A percentile compares a stretch with the other conserved stretches of the same genome.
These are phyloP conservation scores for Eulimnadia texana DNA, from an alignment of 1,140 invertebrate genomes.

Conservation along the genomic window DNA sequence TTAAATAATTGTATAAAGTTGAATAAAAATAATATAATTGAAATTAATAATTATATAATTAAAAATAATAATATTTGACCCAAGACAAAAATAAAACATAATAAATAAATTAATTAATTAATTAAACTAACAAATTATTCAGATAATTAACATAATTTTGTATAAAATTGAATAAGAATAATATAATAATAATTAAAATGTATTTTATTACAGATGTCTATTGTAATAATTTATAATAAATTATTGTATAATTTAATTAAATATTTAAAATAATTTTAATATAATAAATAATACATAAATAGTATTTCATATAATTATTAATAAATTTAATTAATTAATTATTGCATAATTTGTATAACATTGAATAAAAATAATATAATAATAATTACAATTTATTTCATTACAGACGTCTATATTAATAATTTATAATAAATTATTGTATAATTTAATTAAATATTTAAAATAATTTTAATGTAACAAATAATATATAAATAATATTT, in stretches of 20 bases:
- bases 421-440: background rate
- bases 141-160: background rate
- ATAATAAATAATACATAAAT: background rate
- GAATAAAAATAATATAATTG: background rate
- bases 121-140: background rate
- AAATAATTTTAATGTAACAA: background rate
- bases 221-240: background rate
- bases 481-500: background rate
- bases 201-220: background rate
- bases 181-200: background rate
- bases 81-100: background rate
- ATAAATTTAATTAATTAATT: background rate
- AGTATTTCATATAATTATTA: background rate
- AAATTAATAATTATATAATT: background rate
- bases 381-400: background rate
- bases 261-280: background rate
- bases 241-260: background rate
- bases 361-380: background rate
- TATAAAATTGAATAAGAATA: background rate
- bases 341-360: background rate
- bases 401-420: background rate
- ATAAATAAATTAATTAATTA: background rate
- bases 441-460: background rate
- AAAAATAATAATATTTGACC: background rate
- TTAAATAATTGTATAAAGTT: background rate